Evolutionary conservation across 2,797 vertebrate genomes (phyloP), one percentile per base, ranked within the genome.

Genomic region (Peromyscus eremicus): DNA sequence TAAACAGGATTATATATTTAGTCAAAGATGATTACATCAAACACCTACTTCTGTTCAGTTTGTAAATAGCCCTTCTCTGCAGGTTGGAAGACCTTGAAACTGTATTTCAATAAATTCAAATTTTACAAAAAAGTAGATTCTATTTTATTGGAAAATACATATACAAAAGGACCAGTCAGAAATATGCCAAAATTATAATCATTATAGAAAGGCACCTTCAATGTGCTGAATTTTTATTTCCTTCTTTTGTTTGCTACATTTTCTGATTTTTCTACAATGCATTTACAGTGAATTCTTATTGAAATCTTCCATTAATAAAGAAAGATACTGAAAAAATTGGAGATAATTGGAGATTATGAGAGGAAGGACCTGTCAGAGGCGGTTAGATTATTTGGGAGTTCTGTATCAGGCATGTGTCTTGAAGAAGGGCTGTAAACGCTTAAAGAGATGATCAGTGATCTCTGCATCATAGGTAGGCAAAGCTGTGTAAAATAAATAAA

Each of bases 181-280:
- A 87, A 91, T 40, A 82, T 16, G 32, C 14, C 60, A 34, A 91
- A 95, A 40, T 57, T 77, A 43, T n/a, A 75, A 23, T 49, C 2
- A 14, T 62, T 83, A 29, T 81, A 89, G 64, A 19, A 57, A 94
- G 52, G 6, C 11, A 40, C 55, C 76, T 40, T 76, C 13, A 40
- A 10, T 71, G 75, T 40, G 81, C 55, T 75, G 6, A 29, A 82
- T 37, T 77, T 90, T 88, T 55, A 64, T 66, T 89, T 92, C 90
- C 49, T 94, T 95, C 49, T n/a, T 81, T 92, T 66, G 27, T 83
- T 79, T 94, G 27, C 16, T 89, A 4, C 77, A 81, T 52, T 75
- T 92, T 73, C 23, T 37, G 52, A 11, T 76, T 83, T 89, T 94
- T 46, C 57, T 81, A 87, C 27, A 77, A 66, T 10, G 16, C 13